phyloP scores from a whole-genome alignment of 2,113 vertebrate genomes.

The Malurus cyaneus region DNA sequence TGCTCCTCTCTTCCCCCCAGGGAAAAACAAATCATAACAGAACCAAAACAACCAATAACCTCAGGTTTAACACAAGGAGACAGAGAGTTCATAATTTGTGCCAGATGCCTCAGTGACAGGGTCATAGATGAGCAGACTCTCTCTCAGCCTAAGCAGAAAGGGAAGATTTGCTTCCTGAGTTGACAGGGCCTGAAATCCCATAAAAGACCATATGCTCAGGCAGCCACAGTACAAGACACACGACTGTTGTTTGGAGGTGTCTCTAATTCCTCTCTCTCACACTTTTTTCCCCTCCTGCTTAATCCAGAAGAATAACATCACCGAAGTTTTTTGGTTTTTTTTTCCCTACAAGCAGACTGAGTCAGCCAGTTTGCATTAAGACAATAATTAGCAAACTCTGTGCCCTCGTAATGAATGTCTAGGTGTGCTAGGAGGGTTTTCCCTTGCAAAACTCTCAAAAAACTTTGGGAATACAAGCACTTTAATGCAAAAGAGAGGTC shows the following conservation, averaged over 20 bases:
- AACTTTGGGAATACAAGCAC: not conserved
- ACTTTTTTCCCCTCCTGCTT: not conserved
- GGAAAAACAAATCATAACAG: slow-evolving; percentile 14
- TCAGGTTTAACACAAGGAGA: slow-evolving; percentile 3
- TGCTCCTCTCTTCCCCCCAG: not conserved
- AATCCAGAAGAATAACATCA: not conserved
- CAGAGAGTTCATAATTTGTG: slow-evolving; percentile 23
- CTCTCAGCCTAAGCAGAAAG: not conserved
- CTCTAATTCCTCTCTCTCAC: not conserved
- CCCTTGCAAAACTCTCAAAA: not conserved
- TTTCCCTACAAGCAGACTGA: not conserved
- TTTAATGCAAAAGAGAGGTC: not conserved
- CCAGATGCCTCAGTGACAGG: not conserved
- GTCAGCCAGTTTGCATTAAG: not conserved
- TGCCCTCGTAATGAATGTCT: not conserved
- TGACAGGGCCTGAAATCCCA: not conserved
- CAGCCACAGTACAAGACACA: not conserved
- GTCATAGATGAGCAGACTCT: not conserved
- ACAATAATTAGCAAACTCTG: not conserved
- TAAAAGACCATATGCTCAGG: not conserved
- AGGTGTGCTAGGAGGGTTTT: not conserved
- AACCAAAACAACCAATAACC: slow-evolving; percentile 1
- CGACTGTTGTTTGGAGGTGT: not conserved
- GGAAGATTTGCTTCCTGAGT: not conserved
- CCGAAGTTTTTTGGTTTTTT: not conserved